These are phyloP conservation scores for Trematomus loennbergii DNA, from an alignment of 2,113 vertebrate genomes.

Conservation along the genomic window DNA sequence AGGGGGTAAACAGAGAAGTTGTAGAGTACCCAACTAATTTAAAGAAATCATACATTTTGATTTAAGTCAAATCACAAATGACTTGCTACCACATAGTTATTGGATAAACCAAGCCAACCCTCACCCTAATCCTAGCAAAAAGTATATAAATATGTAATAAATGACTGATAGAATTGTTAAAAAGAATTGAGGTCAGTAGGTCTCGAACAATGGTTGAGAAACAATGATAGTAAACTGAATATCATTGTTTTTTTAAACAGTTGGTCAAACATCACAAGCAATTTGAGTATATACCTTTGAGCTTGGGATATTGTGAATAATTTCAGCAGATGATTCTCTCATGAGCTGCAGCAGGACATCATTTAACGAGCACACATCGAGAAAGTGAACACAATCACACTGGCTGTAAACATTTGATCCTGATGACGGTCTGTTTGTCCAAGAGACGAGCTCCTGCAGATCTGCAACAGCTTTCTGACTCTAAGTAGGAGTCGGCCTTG, in stretches of 20 bases:
- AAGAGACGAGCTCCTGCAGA: not conserved
- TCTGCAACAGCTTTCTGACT: not conserved
- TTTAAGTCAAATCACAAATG: too few species aligned
- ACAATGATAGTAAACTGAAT: not conserved
- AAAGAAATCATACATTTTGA: too few species aligned
- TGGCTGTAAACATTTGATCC: not conserved
- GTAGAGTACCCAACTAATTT: too few species aligned
- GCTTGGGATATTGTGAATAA: not conserved
- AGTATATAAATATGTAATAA: too few species aligned
- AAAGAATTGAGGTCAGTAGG: too few species aligned
- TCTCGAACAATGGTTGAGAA: too few species aligned
- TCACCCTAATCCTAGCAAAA: too few species aligned
- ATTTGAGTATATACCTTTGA: not conserved
- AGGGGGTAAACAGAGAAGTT: too few species aligned
- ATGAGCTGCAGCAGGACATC: not conserved
- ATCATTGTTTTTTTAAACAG: too few species aligned
- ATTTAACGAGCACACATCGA: not conserved
- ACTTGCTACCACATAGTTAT: too few species aligned
- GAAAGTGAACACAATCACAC: not conserved
- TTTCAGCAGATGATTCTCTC: not conserved
- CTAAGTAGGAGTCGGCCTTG: slow-evolving; percentile 14
- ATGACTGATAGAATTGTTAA: too few species aligned
- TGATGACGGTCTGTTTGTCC: not conserved
- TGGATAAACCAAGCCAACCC: too few species aligned
- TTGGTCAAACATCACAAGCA: not conserved